Evolutionary conservation across 2,113 vertebrate species (phyloP), one percentile per base, ranked within the genome.

Genomic region (Perca schrenkii): DNA sequence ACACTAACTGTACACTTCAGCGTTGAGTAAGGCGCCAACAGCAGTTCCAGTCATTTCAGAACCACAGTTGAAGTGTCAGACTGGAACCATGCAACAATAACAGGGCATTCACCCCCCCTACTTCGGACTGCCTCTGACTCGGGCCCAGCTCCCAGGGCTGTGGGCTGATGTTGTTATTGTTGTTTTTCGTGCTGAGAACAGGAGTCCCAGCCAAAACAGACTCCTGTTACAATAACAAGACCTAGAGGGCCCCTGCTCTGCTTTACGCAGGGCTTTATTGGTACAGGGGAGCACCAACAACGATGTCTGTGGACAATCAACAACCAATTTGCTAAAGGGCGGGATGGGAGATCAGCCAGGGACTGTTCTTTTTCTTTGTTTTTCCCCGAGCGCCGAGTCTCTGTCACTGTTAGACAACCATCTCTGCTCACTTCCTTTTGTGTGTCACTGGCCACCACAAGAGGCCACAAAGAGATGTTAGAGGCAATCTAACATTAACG

Each of bases 171-270:
- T 91, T 94, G 84, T 94, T 95, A 84, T 94, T 93, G 89, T 94
- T 90, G 91, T 92, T 93, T 90, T 92, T 87, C 85, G 34, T 86
- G 89, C 85, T 86, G 85, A 86, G 88, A 91, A 6, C 76, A 83
- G 72, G 80, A 88, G 79, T 60, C 66, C 80, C 28, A 6, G 92
- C 92, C 92, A 94, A 92, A 93, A 90, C 15, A 76, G 83, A 87
- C 91, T 94, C 90, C 74, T 75, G 66, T 94, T 94, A 93, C 93
- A 94, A 91, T 88, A 94, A 93, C 92, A 93, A 94, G 62, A 93
- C 87, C 79, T 84, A 68, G 77, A 80, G 89, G 86, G 88, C 86
- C 83, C 65, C 61, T 58, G 64, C 65, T 76, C 74, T 64, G 68
- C 79, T 90, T 84, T 81, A 54, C 69, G 28, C 88, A 58, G 47